phyloP scores from a whole-genome alignment of 2,797 vertebrate species.

The Amblyraja radiata region DNA sequence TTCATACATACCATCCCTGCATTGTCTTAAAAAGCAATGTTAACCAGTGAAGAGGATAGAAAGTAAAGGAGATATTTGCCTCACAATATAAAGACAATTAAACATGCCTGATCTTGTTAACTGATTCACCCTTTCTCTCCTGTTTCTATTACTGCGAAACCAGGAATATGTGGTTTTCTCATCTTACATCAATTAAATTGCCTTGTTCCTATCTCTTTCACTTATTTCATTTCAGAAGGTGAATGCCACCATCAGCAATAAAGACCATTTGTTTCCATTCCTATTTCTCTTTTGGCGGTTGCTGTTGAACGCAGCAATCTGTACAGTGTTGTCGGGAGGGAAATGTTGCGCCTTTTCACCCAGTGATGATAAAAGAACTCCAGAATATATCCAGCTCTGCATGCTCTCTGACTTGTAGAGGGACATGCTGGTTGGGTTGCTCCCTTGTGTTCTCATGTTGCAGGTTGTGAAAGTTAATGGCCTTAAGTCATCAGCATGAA shows the following conservation, averaged over 20 bases:
- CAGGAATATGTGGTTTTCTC: background rate
- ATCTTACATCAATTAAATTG: background rate
- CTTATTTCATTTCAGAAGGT: background rate
- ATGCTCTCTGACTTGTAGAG: background rate
- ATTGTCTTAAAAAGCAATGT: background rate
- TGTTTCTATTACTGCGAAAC: no score
- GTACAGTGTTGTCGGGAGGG: background rate
- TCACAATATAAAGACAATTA: background rate
- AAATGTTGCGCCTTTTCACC: background rate
- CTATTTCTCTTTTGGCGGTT: background rate
- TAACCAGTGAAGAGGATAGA: background rate
- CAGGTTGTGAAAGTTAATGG: background rate
- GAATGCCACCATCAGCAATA: background rate
- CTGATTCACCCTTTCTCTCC: background rate
- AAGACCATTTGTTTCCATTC: background rate
- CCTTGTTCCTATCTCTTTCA: background rate
- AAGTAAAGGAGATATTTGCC: background rate
- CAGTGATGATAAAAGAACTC: background rate
- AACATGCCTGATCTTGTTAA: background rate
- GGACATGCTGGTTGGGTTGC: background rate
- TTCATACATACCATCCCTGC: background rate
- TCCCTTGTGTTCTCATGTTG: background rate
- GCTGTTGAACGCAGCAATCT: background rate
- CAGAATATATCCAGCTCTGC: background rate
- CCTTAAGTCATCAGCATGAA: background rate